Conservation (phyloP, 2,888 invertebrate genomes). For the Tipula helvola region DNA sequence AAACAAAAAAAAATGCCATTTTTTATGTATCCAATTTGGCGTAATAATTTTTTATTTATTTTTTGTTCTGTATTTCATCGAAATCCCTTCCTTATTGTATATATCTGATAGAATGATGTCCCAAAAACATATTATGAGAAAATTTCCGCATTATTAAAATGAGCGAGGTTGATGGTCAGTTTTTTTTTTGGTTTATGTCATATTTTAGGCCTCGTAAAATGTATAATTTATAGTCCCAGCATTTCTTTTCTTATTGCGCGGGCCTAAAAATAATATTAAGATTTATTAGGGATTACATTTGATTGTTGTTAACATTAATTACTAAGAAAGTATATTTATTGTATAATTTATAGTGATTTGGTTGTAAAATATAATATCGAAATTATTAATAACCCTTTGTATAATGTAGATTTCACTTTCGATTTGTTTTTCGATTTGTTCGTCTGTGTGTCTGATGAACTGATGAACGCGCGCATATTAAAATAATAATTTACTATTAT, state of each 20-base stretch:
- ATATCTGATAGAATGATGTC: background rate
- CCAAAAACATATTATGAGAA: background rate
- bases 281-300: background rate
- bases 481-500: background rate
- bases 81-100: background rate
- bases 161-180: background rate
- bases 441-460: background rate
- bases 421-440: no score
- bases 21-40: background rate
- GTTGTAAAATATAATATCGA: no score
- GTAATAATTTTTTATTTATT: background rate
- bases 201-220: background rate
- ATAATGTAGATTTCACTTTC: background rate
- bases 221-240: background rate
- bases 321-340: no score
- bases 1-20: background rate
- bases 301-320: background rate
- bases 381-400: no score
- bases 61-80: background rate
- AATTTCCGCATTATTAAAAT: background rate
- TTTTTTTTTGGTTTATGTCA: background rate
- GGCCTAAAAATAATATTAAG: background rate
- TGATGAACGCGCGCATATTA: background rate
- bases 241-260: background rate
- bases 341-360: no score